phyloP scores from a whole-genome alignment of 1,140 invertebrate species.

The Samia ricini region DNA sequence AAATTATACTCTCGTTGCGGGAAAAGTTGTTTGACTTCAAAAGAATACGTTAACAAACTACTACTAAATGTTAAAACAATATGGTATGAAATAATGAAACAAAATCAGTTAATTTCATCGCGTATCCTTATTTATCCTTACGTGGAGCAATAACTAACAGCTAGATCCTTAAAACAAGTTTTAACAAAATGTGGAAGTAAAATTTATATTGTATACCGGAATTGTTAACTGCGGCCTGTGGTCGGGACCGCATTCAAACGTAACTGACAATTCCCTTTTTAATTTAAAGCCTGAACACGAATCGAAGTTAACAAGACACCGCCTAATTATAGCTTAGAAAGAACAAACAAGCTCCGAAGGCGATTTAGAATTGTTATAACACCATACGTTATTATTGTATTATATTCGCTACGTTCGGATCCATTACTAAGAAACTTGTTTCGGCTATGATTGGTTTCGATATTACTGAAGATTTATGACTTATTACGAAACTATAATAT shows the following conservation, averaged over 20 bases:
- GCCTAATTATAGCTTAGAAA: constrained; percentile 66
- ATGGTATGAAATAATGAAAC: neutral
- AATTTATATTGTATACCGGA: constrained; percentile 71
- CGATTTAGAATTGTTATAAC: constrained; percentile 51
- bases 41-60: too few species aligned
- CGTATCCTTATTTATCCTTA: neutral
- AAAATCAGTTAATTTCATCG: neutral
- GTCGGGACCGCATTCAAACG: constrained; percentile 35
- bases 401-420: constrained; percentile 3
- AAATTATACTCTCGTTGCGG: too few species aligned
- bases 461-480: constrained; percentile 4
- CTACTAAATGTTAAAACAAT: neutral
- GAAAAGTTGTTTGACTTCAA: too few species aligned
- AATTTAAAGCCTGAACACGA: constrained; percentile 69
- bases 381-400: constrained; percentile 51
- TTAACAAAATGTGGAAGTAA: constrained; percentile 74
- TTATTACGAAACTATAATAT: constrained; percentile 2
- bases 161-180: constrained; percentile 61
- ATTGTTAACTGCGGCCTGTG: constrained; percentile 69
- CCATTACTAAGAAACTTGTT: constrained; percentile 7
- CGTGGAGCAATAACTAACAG: constrained; percentile 24
- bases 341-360: constrained; percentile 65
- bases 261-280: constrained; percentile 63
- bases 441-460: constrained; percentile 4
- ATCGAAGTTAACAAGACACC: constrained; percentile 66